These are phyloP conservation scores for Meandrina meandrites DNA, from an alignment of 92 coral and sea anemone species.

Conservation along the genomic window DNA sequence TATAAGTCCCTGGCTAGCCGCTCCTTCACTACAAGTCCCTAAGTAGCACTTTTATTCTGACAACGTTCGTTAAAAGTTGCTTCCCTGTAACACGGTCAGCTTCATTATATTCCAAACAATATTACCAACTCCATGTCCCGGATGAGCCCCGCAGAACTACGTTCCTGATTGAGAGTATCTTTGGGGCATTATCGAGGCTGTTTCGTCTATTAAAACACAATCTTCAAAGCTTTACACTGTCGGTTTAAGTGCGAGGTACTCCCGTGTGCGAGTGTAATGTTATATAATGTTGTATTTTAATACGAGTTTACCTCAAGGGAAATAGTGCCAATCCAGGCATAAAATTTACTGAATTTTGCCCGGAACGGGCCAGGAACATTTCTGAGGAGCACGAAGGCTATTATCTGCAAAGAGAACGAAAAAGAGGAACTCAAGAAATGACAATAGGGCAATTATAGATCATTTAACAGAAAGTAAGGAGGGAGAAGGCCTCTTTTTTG, in stretches of 20 bases:
- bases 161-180: no score
- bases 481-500: not conserved
- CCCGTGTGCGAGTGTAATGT: not conserved
- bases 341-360: conserved; percentile 81
- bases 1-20: no score
- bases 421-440: not conserved
- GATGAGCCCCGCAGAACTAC: not conserved
- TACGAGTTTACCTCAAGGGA: conserved; percentile 86
- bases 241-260: no score
- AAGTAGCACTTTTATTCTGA: no score
- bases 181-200: no score
- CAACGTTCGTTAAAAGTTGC: no score
- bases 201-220: no score
- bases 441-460: no score
- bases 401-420: conserved; percentile 58
- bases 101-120: no score
- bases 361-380: conserved; percentile 84
- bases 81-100: no score
- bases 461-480: not conserved
- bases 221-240: no score
- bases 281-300: not conserved
- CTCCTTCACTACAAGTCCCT: no score
- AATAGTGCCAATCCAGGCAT: conserved; percentile 86
- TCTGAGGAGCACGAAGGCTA: conserved; percentile 85
- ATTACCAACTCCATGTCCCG: not conserved